Conservation (phyloP, 2,797 vertebrate species). For the Xenops minutus region DNA sequence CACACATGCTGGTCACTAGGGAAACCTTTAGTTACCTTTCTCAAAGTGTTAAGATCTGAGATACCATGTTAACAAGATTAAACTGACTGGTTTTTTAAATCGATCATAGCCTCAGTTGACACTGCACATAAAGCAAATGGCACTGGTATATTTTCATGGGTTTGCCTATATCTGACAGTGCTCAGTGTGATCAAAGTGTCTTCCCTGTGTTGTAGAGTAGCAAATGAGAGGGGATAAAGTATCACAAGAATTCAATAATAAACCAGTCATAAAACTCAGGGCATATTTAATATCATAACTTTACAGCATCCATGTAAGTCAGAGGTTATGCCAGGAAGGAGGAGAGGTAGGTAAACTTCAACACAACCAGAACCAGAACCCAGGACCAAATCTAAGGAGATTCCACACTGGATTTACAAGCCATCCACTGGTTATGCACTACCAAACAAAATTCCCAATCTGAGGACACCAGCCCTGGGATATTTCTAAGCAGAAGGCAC, state of each 20-base stretch:
- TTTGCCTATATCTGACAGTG: neutral
- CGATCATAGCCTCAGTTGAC: neutral
- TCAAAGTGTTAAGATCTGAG: constrained; percentile 21
- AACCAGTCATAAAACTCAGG: neutral
- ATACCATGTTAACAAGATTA: constrained; percentile 26
- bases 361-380: neutral
- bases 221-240: neutral
- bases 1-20: neutral
- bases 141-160: neutral
- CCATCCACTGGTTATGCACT: neutral
- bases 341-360: neutral
- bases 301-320: neutral
- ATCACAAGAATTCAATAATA: neutral
- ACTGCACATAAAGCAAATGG: neutral
- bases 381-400: neutral
- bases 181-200: neutral
- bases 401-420: neutral
- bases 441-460: neutral
- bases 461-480: neutral
- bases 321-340: neutral
- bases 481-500: neutral
- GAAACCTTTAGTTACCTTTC: constrained; percentile 11
- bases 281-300: neutral
- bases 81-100: neutral
- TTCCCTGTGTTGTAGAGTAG: neutral